phyloP scores from a whole-genome alignment of 2,797 vertebrate species.

The Sebastes minor region DNA sequence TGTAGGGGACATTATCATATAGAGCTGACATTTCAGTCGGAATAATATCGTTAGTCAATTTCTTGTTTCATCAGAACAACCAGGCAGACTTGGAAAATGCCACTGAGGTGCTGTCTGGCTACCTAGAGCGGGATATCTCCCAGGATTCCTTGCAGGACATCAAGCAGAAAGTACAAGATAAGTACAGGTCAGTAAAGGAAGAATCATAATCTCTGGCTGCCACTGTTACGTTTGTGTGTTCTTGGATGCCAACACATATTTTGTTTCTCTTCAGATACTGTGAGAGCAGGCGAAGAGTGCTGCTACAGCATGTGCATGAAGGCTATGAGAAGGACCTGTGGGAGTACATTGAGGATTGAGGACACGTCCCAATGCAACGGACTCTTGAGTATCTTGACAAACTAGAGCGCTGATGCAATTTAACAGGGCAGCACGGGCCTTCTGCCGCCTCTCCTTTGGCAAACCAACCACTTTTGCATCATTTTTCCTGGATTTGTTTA shows the following conservation, averaged over 20 bases:
- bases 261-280: constrained; percentile 91
- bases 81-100: constrained; percentile 99
- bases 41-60: background rate
- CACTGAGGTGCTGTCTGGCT: constrained; percentile 98
- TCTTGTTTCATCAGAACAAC: constrained; percentile 89
- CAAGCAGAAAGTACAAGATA: constrained; percentile 99
- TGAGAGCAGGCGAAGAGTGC: constrained; percentile 98
- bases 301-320: constrained; percentile 99
- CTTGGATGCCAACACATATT: background rate
- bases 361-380: constrained; percentile 81
- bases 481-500: constrained; percentile 88
- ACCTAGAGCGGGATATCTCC: constrained; percentile 99
- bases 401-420: constrained; percentile 95
- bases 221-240: background rate
- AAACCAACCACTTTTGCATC: constrained; percentile 88
- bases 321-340: constrained; percentile 99
- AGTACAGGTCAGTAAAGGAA: constrained; percentile 91
- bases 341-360: constrained; percentile 99
- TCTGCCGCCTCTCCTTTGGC: constrained; percentile 84
- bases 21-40: background rate
- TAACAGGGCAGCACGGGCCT: constrained; percentile 88
- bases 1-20: background rate
- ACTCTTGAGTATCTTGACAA: constrained; percentile 89
- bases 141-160: constrained; percentile 99
- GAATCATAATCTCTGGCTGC: background rate